phyloP scores from a whole-genome alignment of 2,797 vertebrate genomes.

The Merluccius polli region DNA sequence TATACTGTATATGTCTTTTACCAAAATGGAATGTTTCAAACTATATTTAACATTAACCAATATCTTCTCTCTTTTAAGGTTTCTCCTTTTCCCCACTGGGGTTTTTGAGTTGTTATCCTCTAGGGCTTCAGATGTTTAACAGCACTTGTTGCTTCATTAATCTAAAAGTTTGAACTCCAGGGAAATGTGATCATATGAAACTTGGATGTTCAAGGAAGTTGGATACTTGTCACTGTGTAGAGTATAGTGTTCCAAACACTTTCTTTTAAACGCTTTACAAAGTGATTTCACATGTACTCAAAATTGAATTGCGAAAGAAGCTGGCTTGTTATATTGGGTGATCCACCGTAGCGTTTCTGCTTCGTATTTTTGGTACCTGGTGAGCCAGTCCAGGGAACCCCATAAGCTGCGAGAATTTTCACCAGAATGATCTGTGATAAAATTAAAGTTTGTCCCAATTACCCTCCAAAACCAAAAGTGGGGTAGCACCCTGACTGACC shows the following conservation, averaged over 20 bases:
- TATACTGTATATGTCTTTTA: not conserved
- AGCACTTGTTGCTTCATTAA: not conserved
- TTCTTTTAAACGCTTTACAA: not conserved
- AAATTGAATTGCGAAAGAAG: not conserved
- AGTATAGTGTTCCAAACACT: not conserved
- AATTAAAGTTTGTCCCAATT: not conserved
- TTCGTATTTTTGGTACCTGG: not conserved
- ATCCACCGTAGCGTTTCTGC: too few relatives aligned
- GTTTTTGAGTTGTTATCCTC: not conserved
- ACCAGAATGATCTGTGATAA: not conserved
- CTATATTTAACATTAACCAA: not conserved
- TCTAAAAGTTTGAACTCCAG: not conserved
- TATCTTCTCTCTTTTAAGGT: not conserved
- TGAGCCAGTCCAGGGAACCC: not conserved
- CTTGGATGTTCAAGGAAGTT: not conserved
- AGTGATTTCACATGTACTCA: not conserved
- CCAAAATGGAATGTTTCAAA: not conserved
- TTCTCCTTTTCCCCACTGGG: not conserved
- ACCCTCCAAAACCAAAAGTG: conserved; percentile 4
- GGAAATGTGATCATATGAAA: too few relatives aligned
- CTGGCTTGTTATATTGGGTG: not conserved
- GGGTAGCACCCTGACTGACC: not conserved
- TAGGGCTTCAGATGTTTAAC: not conserved
- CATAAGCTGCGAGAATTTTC: not conserved
- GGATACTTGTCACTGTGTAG: not conserved